Evolutionary conservation across 2,888 invertebrate species (phyloP), one percentile per base, ranked within the genome.

Genomic region (Leucoptera coffeella): DNA sequence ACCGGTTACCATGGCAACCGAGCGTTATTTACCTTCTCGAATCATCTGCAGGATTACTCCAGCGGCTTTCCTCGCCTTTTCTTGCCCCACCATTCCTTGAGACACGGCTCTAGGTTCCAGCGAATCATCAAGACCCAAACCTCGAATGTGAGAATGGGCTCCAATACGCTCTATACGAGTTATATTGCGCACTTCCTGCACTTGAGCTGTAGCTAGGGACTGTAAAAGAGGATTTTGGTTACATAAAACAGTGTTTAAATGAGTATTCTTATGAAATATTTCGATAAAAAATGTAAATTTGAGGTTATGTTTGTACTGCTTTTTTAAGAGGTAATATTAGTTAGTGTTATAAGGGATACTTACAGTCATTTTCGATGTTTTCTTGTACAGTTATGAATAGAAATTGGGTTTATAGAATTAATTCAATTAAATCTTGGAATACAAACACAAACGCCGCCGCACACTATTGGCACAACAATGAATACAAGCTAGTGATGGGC

Each of bases 1-100:
- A n/a, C n/a, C n/a, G n/a, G n/a, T n/a, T n/a, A n/a, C n/a, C n/a
- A n/a, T n/a, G n/a, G n/a, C n/a, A n/a, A n/a, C n/a, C n/a, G n/a
- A n/a, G n/a, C n/a, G n/a, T n/a, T n/a, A n/a, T n/a, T n/a, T n/a
- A 28, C 96, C 97, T 48, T 99, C 97, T 57, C 92, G 85, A 33
- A 99, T 95, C 96, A 99, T 99, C 67, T 94, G 93, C 12, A 95
- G 71, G 23, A 99, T 84, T 30, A 99, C 80, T 4, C 97, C 99
- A 28, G 94, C 94, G 9, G 95, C 97, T 44, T 92, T 77, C 10
- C 99, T 78, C 2, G 97, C 97, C 44, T 85, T 79, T 35, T 85
- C 75, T 60, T 91, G 91, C 0, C 96, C 96, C 28, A 97, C 96
- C 94, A 97, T 93, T 26, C 96, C 96, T 67, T 97, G 95, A 0